A percentile compares a stretch with the other conserved stretches of the same genome.
phyloP scores from a whole-genome alignment of 1,140 invertebrate genomes.

The Hycleus phaleratus region DNA sequence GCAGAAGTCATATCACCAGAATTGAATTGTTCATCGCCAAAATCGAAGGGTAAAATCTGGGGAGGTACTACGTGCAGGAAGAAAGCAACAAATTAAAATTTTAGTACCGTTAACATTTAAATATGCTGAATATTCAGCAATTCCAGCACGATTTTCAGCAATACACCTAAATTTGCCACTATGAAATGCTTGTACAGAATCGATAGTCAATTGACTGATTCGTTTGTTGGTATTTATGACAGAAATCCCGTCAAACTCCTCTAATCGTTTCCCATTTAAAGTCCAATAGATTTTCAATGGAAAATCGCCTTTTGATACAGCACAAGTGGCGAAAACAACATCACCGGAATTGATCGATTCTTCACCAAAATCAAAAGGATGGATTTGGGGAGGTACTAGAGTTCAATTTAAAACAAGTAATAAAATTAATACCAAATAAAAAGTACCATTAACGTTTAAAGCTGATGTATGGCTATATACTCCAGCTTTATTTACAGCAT shows the following conservation, averaged over 20 bases:
- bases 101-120: conserved; percentile 53
- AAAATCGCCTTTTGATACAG: conserved; percentile 49
- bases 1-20: conserved; percentile 53
- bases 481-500: conserved; percentile 48
- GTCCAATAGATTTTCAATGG: conserved; percentile 47
- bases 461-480: conserved; percentile 41
- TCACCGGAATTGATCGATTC: conserved; percentile 49
- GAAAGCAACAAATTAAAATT: not conserved
- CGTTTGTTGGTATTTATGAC: conserved; percentile 53
- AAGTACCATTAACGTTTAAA: conserved; percentile 52
- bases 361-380: conserved; percentile 44
- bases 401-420: conserved; percentile 26
- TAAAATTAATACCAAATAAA: not conserved
- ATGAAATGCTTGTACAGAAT: conserved; percentile 48
- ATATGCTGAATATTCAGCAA: conserved; percentile 47
- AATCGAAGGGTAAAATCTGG: conserved; percentile 51
- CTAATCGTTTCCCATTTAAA: conserved; percentile 27
- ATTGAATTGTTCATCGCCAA: conserved; percentile 51
- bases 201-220: conserved; percentile 58
- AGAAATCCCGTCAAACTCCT: conserved; percentile 25
- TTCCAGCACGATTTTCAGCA: conserved; percentile 58
- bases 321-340: conserved; percentile 46
- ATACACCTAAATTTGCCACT: conserved; percentile 60
- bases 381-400: conserved; percentile 47
- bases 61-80: conserved; percentile 51